Conservation (phyloP, 2,888 invertebrate species). For the Clunio marinus region DNA sequence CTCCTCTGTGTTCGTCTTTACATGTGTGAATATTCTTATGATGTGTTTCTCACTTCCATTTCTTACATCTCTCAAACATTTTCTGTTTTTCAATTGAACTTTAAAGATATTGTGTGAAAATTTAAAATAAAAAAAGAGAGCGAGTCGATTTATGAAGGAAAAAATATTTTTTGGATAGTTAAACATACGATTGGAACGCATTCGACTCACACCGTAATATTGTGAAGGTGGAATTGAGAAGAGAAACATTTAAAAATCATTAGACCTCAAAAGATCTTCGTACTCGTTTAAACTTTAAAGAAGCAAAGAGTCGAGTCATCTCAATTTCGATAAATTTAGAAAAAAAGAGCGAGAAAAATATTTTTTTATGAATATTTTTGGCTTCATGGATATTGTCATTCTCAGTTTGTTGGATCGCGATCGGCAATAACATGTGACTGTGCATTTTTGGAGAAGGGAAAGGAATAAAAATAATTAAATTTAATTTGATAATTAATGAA, state of each 20-base stretch:
- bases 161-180: not conserved
- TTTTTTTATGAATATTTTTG: slow-evolving; percentile 1
- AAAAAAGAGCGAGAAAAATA: not conserved
- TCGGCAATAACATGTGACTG: slow-evolving; percentile 24
- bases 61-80: slow-evolving; percentile 1
- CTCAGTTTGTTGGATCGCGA: slow-evolving; percentile 13
- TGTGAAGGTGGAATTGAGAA: slow-evolving; percentile 1
- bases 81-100: not conserved
- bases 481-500: too few species aligned
- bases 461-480: too few species aligned
- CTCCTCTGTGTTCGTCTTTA: not conserved
- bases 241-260: slow-evolving; percentile 1
- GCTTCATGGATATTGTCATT: not conserved
- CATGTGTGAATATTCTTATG: not conserved
- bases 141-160: not conserved
- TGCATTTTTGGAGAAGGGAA: not conserved
- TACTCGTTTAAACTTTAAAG: not conserved
- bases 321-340: not conserved
- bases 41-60: not conserved
- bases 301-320: not conserved
- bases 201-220: not conserved
- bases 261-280: slow-evolving; percentile 19
- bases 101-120: not conserved
- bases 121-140: not conserved
- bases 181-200: too few species aligned